Percentiles rank a stretch among this genome's conserved stretches.
Evolutionary conservation across 1,140 invertebrate species (phyloP).

Genomic region (Penaeus vannamei): DNA sequence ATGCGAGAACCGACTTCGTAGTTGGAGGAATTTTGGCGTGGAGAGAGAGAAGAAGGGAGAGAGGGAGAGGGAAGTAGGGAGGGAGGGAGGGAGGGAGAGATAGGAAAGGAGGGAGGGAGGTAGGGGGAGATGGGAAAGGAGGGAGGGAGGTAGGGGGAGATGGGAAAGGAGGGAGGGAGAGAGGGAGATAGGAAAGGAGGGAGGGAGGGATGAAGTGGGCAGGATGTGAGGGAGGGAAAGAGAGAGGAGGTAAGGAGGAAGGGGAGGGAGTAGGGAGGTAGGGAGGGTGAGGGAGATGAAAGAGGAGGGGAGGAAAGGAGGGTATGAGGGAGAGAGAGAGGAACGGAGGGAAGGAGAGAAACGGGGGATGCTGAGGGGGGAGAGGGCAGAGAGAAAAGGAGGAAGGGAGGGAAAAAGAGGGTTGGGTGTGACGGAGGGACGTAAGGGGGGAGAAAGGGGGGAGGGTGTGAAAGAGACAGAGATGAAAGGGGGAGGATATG

Average conservation of each 20-base stretch:
- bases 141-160: not conserved
- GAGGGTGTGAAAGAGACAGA: not conserved
- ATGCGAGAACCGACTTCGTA: not conserved
- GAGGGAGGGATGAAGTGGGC: not conserved
- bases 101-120: not conserved
- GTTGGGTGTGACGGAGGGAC: not conserved
- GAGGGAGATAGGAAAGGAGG: not conserved
- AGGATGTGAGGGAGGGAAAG: not conserved
- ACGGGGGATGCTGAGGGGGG: not conserved
- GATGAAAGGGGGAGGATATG: not conserved
- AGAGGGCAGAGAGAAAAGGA: not conserved
- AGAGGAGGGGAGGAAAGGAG: not conserved
- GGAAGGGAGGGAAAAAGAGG: not conserved
- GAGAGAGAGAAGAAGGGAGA: not conserved
- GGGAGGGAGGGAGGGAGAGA: no score
- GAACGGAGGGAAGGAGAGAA: not conserved
- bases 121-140: no score
- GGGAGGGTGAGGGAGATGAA: not conserved
- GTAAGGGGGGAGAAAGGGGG: not conserved
- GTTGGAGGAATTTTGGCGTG: no score
- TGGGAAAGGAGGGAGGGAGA: not conserved
- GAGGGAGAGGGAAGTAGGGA: not conserved
- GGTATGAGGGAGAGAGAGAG: not conserved
- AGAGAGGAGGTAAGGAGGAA: not conserved
- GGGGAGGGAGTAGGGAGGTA: not conserved